Conservation (phyloP, 2,888 invertebrate species). For the Andrena minutula region DNA sequence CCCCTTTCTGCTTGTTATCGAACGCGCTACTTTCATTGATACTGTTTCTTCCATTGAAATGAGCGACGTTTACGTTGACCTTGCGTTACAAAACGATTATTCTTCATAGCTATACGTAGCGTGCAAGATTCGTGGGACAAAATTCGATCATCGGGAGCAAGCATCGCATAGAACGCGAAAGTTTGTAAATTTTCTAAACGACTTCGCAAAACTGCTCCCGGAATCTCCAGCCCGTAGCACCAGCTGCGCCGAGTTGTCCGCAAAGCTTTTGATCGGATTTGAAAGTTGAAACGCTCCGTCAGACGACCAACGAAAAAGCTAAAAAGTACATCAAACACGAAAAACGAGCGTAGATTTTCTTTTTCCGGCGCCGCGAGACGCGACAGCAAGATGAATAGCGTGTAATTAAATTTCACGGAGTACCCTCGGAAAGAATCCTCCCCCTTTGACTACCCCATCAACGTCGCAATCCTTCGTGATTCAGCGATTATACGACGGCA, state of each 20-base stretch:
- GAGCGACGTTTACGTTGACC: background rate
- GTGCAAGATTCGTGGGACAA: background rate
- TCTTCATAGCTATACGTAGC: too few species aligned
- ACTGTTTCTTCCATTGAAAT: background rate
- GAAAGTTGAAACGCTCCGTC: conserved; percentile 48
- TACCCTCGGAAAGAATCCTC: conserved; percentile 18
- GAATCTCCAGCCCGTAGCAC: conserved; percentile 21
- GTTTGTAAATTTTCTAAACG: conserved; percentile 35
- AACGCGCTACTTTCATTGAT: conserved; percentile 32
- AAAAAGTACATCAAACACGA: conserved; percentile 33
- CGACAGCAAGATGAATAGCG: conserved; percentile 37
- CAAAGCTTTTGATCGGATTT: conserved; percentile 65
- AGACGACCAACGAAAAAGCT: conserved; percentile 5
- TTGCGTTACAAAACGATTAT: conserved; percentile 1
- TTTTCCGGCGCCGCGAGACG: background rate
- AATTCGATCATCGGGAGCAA: background rate
- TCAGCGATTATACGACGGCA: conserved; percentile 10
- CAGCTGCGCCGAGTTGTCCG: conserved; percentile 32
- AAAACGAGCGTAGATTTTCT: conserved; percentile 21
- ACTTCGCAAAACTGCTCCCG: conserved; percentile 18
- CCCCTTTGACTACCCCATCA: conserved; percentile 25
- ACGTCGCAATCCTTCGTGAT: conserved; percentile 41
- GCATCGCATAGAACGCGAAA: background rate
- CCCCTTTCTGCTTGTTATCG: conserved; percentile 6
- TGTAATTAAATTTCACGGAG: conserved; percentile 64